A percentile compares a stretch with the other conserved stretches of the same genome.
These are phyloP conservation scores for Lepidocyrtinus sp. DNA, from an alignment of 2,888 invertebrate species.

Conservation along the genomic window DNA sequence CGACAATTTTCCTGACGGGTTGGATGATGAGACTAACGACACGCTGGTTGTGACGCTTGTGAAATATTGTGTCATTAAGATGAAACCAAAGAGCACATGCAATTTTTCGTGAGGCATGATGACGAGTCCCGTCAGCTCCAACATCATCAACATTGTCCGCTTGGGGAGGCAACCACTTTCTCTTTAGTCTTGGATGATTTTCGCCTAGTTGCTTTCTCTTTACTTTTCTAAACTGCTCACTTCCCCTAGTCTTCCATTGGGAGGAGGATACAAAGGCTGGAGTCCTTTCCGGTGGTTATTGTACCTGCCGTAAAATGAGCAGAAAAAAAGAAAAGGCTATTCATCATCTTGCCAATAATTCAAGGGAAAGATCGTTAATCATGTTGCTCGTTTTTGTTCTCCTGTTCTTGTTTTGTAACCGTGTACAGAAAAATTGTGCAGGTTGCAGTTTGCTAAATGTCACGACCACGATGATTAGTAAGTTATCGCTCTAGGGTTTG, in stretches of 20 bases:
- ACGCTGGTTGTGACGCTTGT: constrained; percentile 48
- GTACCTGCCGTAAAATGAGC: too few relatives aligned
- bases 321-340: constrained; percentile 48
- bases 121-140: constrained; percentile 26
- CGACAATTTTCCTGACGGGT: constrained; percentile 14
- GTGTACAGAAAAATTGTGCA: too few relatives aligned
- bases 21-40: constrained; percentile 36
- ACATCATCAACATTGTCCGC: constrained; percentile 31
- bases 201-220: background rate
- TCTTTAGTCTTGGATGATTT: background rate
- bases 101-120: constrained; percentile 53
- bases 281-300: too few relatives aligned
- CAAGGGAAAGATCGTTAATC: constrained; percentile 48
- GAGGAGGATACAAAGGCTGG: too few relatives aligned
- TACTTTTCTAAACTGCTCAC: too few relatives aligned
- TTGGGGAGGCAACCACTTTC: too few relatives aligned
- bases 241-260: too few relatives aligned
- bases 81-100: constrained; percentile 51
- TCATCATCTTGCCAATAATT: constrained; percentile 56
- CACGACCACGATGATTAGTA: too few relatives aligned
- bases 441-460: too few relatives aligned
- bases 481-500: too few relatives aligned
- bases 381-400: constrained; percentile 49
- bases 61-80: constrained; percentile 60
- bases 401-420: too few relatives aligned